phyloP scores from a whole-genome alignment of 1,140 invertebrate genomes.

The Arion vulgaris region DNA sequence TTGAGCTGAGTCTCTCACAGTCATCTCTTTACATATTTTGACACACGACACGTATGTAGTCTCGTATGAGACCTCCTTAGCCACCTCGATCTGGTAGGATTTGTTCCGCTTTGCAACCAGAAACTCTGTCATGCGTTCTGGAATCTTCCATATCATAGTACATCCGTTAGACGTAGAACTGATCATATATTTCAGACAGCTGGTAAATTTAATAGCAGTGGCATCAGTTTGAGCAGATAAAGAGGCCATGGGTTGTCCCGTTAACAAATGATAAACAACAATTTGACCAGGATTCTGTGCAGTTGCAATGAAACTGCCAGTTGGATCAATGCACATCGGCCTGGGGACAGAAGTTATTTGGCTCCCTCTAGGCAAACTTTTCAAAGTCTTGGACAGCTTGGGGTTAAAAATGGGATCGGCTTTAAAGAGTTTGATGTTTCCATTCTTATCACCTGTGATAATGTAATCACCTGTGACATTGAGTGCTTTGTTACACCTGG shows the following conservation, averaged over 20 bases:
- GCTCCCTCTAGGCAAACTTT: background rate
- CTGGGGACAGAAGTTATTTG: background rate
- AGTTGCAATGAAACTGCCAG: slow-evolving; percentile 16
- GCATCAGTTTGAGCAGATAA: background rate
- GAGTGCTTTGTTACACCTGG: background rate
- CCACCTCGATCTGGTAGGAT: slow-evolving; percentile 5
- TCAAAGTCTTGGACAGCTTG: background rate
- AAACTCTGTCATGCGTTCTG: slow-evolving; percentile 25
- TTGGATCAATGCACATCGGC: slow-evolving; percentile 23
- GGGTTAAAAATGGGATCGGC: slow-evolving; percentile 17
- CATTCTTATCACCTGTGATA: background rate
- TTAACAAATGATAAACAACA: slow-evolving; percentile 23
- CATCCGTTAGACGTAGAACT: slow-evolving; percentile 15
- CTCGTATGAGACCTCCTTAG: slow-evolving; percentile 10
- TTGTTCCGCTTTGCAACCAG: background rate
- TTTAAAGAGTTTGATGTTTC: slow-evolving; percentile 19
- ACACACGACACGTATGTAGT: slow-evolving; percentile 33
- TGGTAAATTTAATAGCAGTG: background rate
- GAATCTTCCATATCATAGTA: slow-evolving; percentile 15
- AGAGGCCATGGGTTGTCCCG: slow-evolving; percentile 21
- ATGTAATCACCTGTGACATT: slow-evolving; percentile 11
- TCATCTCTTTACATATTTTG: slow-evolving; percentile 15
- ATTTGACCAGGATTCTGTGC: slow-evolving; percentile 7
- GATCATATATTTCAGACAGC: slow-evolving; percentile 20
- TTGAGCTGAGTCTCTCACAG: background rate